These are phyloP conservation scores for Fregata magnificens DNA, from an alignment of 2,113 vertebrate genomes.

Conservation along the genomic window DNA sequence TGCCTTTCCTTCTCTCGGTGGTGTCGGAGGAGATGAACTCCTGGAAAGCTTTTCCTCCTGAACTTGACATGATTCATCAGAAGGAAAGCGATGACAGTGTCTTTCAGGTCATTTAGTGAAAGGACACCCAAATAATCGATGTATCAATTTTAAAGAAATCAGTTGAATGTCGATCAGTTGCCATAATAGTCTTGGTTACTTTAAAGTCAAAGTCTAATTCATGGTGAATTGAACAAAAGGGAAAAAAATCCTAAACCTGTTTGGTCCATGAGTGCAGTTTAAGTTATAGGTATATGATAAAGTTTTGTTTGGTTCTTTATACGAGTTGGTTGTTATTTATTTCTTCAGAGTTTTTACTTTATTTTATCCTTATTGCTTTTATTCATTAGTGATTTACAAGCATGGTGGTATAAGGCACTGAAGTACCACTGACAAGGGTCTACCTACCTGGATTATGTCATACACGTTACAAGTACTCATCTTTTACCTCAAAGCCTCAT, in stretches of 20 bases:
- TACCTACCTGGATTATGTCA: background rate
- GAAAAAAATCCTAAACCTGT: background rate
- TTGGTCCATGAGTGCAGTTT: background rate
- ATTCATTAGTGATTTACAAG: background rate
- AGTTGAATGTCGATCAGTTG: background rate
- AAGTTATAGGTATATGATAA: background rate
- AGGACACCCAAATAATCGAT: background rate
- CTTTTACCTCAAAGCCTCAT: background rate
- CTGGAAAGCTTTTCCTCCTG: background rate
- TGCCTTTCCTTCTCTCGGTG: background rate
- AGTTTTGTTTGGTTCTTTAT: background rate
- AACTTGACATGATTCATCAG: background rate
- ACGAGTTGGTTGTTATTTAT: background rate
- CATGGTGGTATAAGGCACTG: background rate
- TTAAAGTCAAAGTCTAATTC: background rate
- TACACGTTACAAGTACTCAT: fast-evolving
- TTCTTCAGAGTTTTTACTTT: background rate
- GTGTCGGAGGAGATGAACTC: background rate
- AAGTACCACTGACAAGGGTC: background rate
- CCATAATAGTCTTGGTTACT: background rate
- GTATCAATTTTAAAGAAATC: background rate
- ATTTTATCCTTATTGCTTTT: background rate
- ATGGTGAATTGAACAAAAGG: background rate
- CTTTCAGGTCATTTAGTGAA: background rate
- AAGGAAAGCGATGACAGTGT: background rate